phyloP scores from a whole-genome alignment of 2,797 vertebrate species.

The Coluber constrictor region DNA sequence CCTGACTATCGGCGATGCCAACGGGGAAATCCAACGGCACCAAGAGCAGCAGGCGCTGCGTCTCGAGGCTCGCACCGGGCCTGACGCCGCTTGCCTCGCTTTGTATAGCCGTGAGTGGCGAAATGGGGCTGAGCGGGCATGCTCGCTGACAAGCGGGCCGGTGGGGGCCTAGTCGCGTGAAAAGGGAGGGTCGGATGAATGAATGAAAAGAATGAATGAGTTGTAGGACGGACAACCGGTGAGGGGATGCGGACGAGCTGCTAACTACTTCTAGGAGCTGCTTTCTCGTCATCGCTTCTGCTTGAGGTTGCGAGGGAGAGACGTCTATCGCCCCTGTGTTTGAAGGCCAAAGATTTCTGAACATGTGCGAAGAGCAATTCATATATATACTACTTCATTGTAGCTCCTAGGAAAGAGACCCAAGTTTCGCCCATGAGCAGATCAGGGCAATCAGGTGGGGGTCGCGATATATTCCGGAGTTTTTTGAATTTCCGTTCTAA shows the following conservation, averaged over 20 bases:
- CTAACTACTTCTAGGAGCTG: too few relatives aligned
- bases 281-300: not conserved
- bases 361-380: not conserved
- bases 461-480: not conserved
- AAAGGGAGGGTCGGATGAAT: not conserved
- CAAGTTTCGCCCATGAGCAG: not conserved
- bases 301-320: not conserved
- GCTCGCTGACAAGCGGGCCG: not conserved
- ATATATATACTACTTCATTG: not conserved
- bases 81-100: conserved; percentile 85
- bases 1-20: conserved; percentile 93
- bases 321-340: not conserved
- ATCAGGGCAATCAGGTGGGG: not conserved
- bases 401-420: not conserved
- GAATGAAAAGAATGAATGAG: not conserved
- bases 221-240: not conserved
- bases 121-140: not conserved
- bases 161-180: not conserved
- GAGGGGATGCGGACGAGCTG: not conserved
- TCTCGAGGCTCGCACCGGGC: conserved; percentile 86
- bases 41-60: conserved; percentile 92
- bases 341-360: not conserved
- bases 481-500: not conserved
- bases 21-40: conserved; percentile 95
- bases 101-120: conserved; percentile 88